Conservation (phyloP, 1,140 invertebrate genomes). For the Drosophila erecta region DNA sequence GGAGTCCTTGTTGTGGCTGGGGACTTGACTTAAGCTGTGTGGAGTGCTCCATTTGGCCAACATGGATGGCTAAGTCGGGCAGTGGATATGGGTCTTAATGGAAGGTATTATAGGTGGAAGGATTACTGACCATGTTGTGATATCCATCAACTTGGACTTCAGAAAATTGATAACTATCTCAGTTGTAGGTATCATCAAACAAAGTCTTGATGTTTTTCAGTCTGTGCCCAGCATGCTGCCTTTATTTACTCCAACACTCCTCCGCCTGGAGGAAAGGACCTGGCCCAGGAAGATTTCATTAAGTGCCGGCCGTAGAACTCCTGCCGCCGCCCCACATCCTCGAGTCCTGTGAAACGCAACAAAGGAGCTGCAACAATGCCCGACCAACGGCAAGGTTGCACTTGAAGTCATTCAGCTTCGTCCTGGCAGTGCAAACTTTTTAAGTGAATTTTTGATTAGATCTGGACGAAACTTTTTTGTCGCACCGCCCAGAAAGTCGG, state of each 20-base stretch:
- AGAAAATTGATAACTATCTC: too few relatives aligned
- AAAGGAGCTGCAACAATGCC: slow-evolving; percentile 64
- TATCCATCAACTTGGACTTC: too few relatives aligned
- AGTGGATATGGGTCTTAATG: not conserved
- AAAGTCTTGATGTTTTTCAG: not conserved
- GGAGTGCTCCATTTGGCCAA: slow-evolving; percentile 4
- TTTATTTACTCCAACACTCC: slow-evolving; percentile 21
- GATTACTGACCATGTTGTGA: not conserved
- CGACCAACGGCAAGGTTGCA: slow-evolving; percentile 31
- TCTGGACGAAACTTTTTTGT: slow-evolving; percentile 79
- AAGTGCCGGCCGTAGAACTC: slow-evolving; percentile 34
- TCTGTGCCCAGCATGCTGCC: not conserved
- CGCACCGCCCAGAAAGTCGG: slow-evolving; percentile 47
- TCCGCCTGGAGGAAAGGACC: not conserved
- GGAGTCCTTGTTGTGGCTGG: slow-evolving; percentile 39
- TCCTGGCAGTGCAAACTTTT: slow-evolving; percentile 73
- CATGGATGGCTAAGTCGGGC: not conserved
- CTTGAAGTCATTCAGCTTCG: slow-evolving; percentile 64
- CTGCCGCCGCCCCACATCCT: slow-evolving; percentile 7
- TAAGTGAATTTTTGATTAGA: slow-evolving; percentile 83
- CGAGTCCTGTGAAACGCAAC: slow-evolving; percentile 30
- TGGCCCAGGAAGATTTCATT: slow-evolving; percentile 45
- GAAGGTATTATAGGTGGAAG: not conserved
- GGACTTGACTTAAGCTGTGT: slow-evolving; percentile 29
- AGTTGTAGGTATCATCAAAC: not conserved